Percentiles rank a stretch among this genome's conserved stretches.
phyloP scores from a whole-genome alignment of 2,888 invertebrate species.

The Brenthis hecate region DNA sequence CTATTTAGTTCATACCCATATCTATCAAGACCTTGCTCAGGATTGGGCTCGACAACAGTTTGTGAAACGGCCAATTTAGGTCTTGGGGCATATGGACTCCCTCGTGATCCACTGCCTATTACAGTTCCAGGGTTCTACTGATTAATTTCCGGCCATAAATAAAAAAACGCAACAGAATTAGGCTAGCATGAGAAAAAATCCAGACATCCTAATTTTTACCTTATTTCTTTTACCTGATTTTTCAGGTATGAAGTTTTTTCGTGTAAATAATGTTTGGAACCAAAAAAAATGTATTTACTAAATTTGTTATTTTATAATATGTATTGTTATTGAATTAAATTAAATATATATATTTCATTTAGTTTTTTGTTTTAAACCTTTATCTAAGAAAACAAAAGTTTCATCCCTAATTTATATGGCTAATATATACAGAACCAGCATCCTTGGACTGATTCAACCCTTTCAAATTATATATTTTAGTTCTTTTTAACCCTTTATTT shows the following conservation, averaged over 20 bases:
- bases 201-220: not conserved
- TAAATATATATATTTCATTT: conserved; percentile 37
- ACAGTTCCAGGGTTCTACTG: conserved; percentile 31
- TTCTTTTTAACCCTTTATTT: too few species aligned
- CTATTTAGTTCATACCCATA: conserved; percentile 1
- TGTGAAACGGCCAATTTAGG: conserved; percentile 39
- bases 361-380: conserved; percentile 25
- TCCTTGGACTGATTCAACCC: too few species aligned
- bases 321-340: conserved; percentile 29
- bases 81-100: conserved; percentile 1
- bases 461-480: too few species aligned
- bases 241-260: not conserved
- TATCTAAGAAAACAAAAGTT: conserved; percentile 4
- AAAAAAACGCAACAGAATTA: too few species aligned
- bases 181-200: not conserved
- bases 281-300: conserved; percentile 26
- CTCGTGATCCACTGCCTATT: conserved; percentile 35
- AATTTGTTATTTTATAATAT: conserved; percentile 15
- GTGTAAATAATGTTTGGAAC: conserved; percentile 28
- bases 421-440: not conserved
- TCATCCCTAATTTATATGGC: not conserved
- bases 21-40: conserved; percentile 1
- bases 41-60: conserved; percentile 22
- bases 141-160: too few species aligned
- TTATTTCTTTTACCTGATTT: not conserved